Evolutionary conservation across 2,888 invertebrate genomes (phyloP).

Genomic region (Falcaria lacertinaria): DNA sequence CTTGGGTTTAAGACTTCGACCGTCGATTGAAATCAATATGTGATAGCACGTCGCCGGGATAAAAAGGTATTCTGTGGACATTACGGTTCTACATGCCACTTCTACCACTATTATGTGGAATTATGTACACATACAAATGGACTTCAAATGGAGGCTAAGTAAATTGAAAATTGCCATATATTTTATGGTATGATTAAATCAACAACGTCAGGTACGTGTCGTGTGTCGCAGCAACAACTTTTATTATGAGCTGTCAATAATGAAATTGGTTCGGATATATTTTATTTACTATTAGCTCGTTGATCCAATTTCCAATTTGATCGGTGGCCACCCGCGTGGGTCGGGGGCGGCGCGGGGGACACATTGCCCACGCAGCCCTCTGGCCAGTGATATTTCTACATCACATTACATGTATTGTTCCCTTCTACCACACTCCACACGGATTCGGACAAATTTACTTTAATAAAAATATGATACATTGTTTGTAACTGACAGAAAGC

Average conservation of each 20-base stretch:
- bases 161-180: too few species aligned
- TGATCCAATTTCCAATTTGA: slow-evolving; percentile 52
- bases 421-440: slow-evolving; percentile 13
- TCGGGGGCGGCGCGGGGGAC: slow-evolving; percentile 7
- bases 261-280: slow-evolving; percentile 45
- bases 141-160: too few species aligned
- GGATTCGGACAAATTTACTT: slow-evolving; percentile 33
- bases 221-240: background rate
- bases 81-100: too few species aligned
- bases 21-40: too few species aligned
- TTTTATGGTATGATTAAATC: too few species aligned
- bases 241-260: slow-evolving; percentile 33
- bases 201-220: too few species aligned
- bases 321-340: slow-evolving; percentile 17
- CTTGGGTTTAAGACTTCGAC: too few species aligned
- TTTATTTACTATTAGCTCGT: slow-evolving; percentile 47
- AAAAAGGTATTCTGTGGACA: too few species aligned
- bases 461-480: slow-evolving; percentile 21
- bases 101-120: too few species aligned
- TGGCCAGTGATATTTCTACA: slow-evolving; percentile 48
- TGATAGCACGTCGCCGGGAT: too few species aligned
- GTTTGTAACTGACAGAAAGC: slow-evolving; percentile 6
- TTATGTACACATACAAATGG: too few species aligned
- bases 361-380: slow-evolving; percentile 13
- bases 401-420: slow-evolving; percentile 46